A percentile compares a stretch with the other conserved stretches of the same genome.
These are phyloP conservation scores for Ceratina australensis DNA, from an alignment of 1,140 invertebrate genomes.

Conservation along the genomic window DNA sequence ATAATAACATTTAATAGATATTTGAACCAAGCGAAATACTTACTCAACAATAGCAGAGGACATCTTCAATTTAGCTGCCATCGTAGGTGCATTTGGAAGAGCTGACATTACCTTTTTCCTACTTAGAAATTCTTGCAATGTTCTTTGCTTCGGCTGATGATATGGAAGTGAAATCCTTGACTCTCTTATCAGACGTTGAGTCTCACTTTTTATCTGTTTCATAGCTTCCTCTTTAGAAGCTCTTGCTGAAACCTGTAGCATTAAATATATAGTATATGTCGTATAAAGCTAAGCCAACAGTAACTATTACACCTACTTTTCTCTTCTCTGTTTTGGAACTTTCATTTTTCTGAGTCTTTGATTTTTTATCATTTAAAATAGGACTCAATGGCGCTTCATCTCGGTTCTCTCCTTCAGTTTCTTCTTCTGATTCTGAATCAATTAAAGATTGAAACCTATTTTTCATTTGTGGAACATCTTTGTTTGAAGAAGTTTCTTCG, in stretches of 20 bases:
- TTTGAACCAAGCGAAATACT: conserved; percentile 25
- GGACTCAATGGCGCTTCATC: conserved; percentile 24
- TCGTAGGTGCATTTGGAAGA: conserved; percentile 69
- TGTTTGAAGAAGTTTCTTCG: neutral
- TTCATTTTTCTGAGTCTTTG: conserved; percentile 30
- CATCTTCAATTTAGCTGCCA: conserved; percentile 73
- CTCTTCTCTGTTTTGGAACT: neutral
- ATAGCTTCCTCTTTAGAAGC: conserved; percentile 74
- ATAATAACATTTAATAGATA: neutral
- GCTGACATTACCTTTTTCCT: conserved; percentile 66
- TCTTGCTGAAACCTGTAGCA: conserved; percentile 61
- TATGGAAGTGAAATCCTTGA: conserved; percentile 86
- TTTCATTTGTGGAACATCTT: conserved; percentile 12
- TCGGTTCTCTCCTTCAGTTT: neutral
- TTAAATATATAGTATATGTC: neutral
- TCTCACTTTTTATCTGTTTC: conserved; percentile 80
- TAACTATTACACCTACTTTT: conserved; percentile 20
- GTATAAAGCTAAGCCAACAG: neutral
- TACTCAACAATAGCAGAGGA: conserved; percentile 72
- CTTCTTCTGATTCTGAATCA: conserved; percentile 53
- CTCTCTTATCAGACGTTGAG: conserved; percentile 86
- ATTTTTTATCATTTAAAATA: neutral
- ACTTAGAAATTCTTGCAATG: conserved; percentile 86
- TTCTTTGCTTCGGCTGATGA: conserved; percentile 87
- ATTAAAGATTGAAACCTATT: conserved; percentile 20